phyloP scores from a whole-genome alignment of 2,888 invertebrate genomes.

The Drosophila pegasa region DNA sequence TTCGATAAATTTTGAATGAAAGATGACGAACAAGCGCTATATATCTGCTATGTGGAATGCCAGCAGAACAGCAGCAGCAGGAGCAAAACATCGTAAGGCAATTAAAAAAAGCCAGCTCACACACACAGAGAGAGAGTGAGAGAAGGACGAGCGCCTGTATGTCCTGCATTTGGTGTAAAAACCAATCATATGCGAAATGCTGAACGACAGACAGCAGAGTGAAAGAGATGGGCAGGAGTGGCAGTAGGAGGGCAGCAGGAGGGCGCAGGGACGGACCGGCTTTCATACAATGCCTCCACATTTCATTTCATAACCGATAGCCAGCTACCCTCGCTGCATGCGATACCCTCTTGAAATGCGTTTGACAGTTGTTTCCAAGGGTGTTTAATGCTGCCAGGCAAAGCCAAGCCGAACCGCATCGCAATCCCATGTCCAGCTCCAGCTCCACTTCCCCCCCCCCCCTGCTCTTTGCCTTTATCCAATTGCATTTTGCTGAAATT shows the following conservation, averaged over 20 bases:
- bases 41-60: conserved; percentile 25
- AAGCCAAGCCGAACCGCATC: conserved; percentile 18
- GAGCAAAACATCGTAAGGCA: conserved; percentile 36
- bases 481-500: conserved; percentile 27
- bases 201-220: conserved; percentile 32
- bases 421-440: conserved; percentile 3
- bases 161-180: conserved; percentile 48
- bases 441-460: neutral
- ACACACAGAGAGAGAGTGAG: neutral
- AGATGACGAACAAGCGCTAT: conserved; percentile 27
- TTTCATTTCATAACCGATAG: conserved; percentile 42
- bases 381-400: conserved; percentile 67
- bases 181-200: conserved; percentile 58
- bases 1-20: conserved; percentile 38
- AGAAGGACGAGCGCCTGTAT: neutral
- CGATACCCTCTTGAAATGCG: conserved; percentile 66
- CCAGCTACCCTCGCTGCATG: conserved; percentile 24
- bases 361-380: conserved; percentile 83
- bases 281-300: conserved; percentile 38
- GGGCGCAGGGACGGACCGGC: neutral
- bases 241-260: neutral
- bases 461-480: neutral
- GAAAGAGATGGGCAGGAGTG: neutral
- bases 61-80: conserved; percentile 9
- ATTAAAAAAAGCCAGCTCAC: conserved; percentile 43